These are phyloP conservation scores for Chrysocyon brachyurus DNA, from an alignment of 2,797 vertebrate species.

Conservation along the genomic window DNA sequence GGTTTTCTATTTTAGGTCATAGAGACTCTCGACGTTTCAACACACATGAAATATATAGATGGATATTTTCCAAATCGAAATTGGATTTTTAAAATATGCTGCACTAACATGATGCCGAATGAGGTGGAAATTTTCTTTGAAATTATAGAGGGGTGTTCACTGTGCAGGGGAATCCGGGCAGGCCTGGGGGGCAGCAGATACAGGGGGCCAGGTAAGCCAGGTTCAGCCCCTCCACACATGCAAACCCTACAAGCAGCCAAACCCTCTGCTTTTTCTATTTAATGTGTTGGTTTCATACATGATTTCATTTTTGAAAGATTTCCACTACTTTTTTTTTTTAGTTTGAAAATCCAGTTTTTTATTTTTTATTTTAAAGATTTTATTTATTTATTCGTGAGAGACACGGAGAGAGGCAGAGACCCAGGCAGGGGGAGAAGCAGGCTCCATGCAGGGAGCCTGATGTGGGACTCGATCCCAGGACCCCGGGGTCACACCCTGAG, in stretches of 20 bases:
- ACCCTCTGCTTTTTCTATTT: neutral
- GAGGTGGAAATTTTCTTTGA: neutral
- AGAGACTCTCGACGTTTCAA: slow-evolving; percentile 57
- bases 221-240: accelerated
- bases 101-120: neutral
- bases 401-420: no score
- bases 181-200: neutral
- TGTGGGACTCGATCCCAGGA: no score
- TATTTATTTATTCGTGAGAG: no score
- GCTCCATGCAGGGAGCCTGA: no score
- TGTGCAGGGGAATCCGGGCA: neutral
- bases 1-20: slow-evolving; percentile 40
- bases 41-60: slow-evolving; percentile 49
- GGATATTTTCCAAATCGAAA: slow-evolving; percentile 61
- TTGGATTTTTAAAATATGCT: slow-evolving; percentile 48
- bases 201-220: neutral
- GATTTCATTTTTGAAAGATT: neutral
- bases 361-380: neutral
- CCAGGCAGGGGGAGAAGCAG: no score
- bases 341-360: slow-evolving; percentile 20
- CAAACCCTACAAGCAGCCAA: neutral
- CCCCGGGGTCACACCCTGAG: no score
- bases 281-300: neutral
- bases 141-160: neutral
- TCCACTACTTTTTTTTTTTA: slow-evolving; percentile 12